These are phyloP conservation scores for Casuarius casuarius DNA, from an alignment of 2,113 vertebrate genomes.

Conservation along the genomic window DNA sequence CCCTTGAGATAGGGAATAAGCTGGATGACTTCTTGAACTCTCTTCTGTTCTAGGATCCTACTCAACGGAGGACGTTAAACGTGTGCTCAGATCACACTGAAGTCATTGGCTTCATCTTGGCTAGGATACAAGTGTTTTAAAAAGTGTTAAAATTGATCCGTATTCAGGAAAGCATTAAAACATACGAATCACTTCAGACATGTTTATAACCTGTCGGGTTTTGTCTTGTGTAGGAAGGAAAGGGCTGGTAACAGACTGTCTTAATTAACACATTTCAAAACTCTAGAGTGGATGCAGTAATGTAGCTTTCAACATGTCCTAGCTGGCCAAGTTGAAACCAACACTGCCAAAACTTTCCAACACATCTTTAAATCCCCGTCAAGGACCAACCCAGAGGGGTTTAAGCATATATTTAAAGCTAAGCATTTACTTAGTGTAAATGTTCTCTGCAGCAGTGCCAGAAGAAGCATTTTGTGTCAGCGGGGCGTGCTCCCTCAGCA, in stretches of 20 bases:
- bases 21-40: slow-evolving; percentile 12
- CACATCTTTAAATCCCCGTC: not conserved
- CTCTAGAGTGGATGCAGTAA: not conserved
- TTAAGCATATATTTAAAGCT: not conserved
- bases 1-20: not conserved
- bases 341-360: slow-evolving; percentile 20
- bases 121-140: not conserved
- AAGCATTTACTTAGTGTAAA: not conserved
- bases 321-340: slow-evolving; percentile 13
- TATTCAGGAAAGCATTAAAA: slow-evolving; percentile 47
- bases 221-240: slow-evolving; percentile 53
- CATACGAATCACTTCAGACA: slow-evolving; percentile 16
- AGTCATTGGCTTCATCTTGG: slow-evolving; percentile 26
- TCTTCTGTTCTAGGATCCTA: not conserved
- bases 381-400: not conserved
- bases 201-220: slow-evolving; percentile 7
- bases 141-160: slow-evolving; percentile 42
- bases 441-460: not conserved
- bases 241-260: slow-evolving; percentile 49
- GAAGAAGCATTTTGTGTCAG: fast-evolving
- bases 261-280: slow-evolving; percentile 57
- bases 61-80: not conserved
- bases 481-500: not conserved
- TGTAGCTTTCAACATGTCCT: slow-evolving; percentile 31
- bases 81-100: not conserved